Evolutionary conservation across 1,140 invertebrate genomes (phyloP), one percentile per base, ranked within the genome.

Genomic region (Chironomus striatipennis): DNA sequence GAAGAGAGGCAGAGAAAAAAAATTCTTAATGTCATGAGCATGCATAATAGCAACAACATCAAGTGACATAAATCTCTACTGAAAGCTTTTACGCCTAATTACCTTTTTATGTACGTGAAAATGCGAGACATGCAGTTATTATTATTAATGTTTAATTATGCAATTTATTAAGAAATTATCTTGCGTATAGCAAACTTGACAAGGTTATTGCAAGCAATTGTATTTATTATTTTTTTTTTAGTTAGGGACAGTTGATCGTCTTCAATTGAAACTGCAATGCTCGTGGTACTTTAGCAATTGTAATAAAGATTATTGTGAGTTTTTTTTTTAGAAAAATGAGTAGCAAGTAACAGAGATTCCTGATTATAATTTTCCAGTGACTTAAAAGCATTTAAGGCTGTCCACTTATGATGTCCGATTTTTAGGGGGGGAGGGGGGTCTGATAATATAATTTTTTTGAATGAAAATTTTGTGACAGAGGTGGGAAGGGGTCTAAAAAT

Each of bases 101-200:
- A 70, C 17, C 65, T 70, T 70, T 70, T 70, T 70, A 70, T 70
- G 18, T 70, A 20, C 20, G 65, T 21, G 65, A 70, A 70, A 70
- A 70, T 70, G 65, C 18, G 65, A 10, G 20, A 70, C 65, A 70
- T 70, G 20, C 17, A 70, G 65, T 20, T 21, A 15, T 57, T 20
- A 20, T 70, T 70, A 70, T 70, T 70, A 70, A 70, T 20, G 65
- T 21, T 70, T 70, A 70, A 70, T 70, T 70, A 70, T 70, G 65
- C 65, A 70, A 70, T 70, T 70, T 70, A 70, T 70, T 70, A 70
- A 70, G 20, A 70, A 70, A 57, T 57, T 57, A 57, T 57, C 47
- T 57, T 70, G 65, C 65, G 65, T 70, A 70, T 20, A 18, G 12
- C 24, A 57, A 12, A 12, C 17, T 70, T 70, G 65, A 20, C 65